Conservation (phyloP, 35 echinoderm and acorn worm genomes). For the Diadema setosum region DNA sequence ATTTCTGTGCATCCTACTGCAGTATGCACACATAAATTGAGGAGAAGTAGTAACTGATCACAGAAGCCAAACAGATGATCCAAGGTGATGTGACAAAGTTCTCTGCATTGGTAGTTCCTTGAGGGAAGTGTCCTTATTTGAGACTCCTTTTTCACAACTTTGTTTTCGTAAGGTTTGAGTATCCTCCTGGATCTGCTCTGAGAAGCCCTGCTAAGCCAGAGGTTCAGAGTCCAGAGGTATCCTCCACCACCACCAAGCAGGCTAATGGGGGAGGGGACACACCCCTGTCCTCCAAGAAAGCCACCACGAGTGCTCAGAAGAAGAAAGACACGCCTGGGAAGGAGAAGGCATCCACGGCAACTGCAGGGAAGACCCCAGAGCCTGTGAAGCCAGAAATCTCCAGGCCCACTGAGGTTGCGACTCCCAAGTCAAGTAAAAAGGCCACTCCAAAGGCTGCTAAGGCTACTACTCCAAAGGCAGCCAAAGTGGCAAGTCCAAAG, state of each 20-base stretch:
- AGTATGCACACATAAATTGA: no score
- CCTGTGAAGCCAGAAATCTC: not conserved
- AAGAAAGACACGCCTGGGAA: conserved; percentile 23
- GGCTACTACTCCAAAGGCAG: not conserved
- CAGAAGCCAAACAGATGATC: no score
- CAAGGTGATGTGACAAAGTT: no score
- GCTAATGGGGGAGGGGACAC: not conserved
- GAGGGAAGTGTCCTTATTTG: no score
- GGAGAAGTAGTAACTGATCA: no score
- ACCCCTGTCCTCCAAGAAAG: not conserved
- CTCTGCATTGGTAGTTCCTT: no score
- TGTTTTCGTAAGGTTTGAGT: conserved; percentile 76
- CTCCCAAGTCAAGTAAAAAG: conserved; percentile 47
- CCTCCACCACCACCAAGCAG: conserved; percentile 52
- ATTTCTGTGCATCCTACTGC: no score
- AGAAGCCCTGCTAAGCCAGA: conserved; percentile 24
- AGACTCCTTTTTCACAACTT: not conserved
- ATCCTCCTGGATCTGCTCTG: conserved; percentile 59
- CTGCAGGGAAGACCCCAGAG: not conserved
- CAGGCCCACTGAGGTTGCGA: not conserved
- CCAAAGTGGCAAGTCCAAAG: not conserved
- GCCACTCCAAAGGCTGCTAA: not conserved
- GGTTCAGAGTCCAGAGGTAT: conserved; percentile 84
- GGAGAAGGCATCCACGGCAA: conserved; percentile 11
- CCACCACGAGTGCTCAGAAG: not conserved